Evolutionary conservation across 1,140 invertebrate species (phyloP), one percentile per base, ranked within the genome.

Genomic region (Zaprionus africanus): DNA sequence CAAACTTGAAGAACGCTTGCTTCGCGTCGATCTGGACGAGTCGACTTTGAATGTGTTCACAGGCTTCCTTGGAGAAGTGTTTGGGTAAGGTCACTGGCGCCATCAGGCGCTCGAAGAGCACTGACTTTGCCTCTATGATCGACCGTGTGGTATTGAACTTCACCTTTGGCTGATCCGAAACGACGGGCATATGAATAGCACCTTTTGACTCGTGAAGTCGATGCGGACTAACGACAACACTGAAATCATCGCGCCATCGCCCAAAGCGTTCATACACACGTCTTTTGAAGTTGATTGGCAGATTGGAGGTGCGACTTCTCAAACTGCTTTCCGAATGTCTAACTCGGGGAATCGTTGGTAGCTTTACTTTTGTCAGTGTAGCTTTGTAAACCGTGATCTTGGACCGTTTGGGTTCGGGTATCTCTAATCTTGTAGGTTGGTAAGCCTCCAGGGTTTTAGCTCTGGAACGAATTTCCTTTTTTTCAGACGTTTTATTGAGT

Each of bases 31-130:
- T 24, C 4, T 17, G 54, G 17, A 3, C 0, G 6, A 68, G 26
- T 17, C 31, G 49, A 4, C 7, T 24, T 0, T 9, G 12, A 36
- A 69, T 22, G 1, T 38, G 34, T 4, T 17, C 43, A 17, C 19
- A 34, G 15, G 66, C 66, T 2, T 24, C 43, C 9, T 26, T 1
- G 1, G 66, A 61, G 5, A 51, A 69, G 17, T 61, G 31, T 1
- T 12, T 3, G 1, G 66, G 66, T 17, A 53, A 7, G 0, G 1
- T 4, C 1, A 69, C 22, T 1, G 66, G 66, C 4, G 22, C 17
- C 57, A 53, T 36, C 11, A 69, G 19, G 5, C 31, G 57, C 1
- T 69, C 66, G 17, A 69, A 69, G n/a, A 53, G 1, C 4, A 31
- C 12, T 1, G 66, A 69, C 4, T 38, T 26, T 1, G 56, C 28